These are phyloP conservation scores for Pherbina coryleti DNA, from an alignment of 2,888 invertebrate genomes.

Conservation along the genomic window DNA sequence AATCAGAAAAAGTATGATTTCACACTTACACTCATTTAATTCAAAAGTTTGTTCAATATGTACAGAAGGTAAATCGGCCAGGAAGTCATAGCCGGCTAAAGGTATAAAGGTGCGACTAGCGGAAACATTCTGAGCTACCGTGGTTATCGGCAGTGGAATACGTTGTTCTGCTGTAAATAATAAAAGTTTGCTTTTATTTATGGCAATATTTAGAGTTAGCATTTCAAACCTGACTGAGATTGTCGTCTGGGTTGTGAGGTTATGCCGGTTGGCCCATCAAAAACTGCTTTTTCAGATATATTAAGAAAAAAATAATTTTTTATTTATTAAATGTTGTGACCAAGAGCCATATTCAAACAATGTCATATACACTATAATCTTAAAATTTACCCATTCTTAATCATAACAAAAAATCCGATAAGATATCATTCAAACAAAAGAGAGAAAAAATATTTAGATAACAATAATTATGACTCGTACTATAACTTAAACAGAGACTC, in stretches of 20 bases:
- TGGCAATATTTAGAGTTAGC: no score
- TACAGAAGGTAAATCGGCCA: slow-evolving; percentile 77
- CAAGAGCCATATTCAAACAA: not conserved
- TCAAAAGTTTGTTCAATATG: slow-evolving; percentile 86
- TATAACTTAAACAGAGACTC: no score
- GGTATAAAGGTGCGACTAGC: slow-evolving; percentile 69
- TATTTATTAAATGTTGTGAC: not conserved
- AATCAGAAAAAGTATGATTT: not conserved
- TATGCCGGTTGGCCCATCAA: slow-evolving; percentile 61
- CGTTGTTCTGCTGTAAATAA: slow-evolving; percentile 49
- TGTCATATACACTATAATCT: no score
- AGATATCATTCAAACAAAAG: not conserved
- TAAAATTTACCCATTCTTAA: slow-evolving; percentile 18
- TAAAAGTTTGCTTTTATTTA: not conserved
- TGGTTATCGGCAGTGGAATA: slow-evolving; percentile 61
- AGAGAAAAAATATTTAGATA: no score
- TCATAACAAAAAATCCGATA: slow-evolving; percentile 13
- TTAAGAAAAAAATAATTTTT: slow-evolving; percentile 5
- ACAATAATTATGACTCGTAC: no score
- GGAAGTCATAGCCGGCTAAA: slow-evolving; percentile 78
- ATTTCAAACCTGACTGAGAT: not conserved
- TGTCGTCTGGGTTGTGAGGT: slow-evolving; percentile 59
- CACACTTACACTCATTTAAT: slow-evolving; percentile 76
- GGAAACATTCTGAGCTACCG: slow-evolving; percentile 54
- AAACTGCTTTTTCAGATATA: slow-evolving; percentile 54